phyloP scores from a whole-genome alignment of 2,113 vertebrate genomes.

The Campylomormyrus numenius region DNA sequence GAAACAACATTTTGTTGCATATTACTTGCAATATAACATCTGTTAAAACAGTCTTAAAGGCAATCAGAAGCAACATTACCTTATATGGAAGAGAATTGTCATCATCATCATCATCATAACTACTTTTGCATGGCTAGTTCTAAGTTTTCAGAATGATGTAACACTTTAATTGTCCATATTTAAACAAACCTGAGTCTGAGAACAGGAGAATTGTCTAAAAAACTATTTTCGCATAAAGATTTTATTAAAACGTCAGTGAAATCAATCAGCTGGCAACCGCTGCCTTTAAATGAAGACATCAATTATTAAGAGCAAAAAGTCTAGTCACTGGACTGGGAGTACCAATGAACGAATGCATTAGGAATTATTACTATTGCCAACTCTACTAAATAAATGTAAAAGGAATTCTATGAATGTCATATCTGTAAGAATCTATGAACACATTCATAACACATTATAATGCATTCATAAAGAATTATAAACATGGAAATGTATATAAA shows the following conservation, averaged over 20 bases:
- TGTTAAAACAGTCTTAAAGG: not conserved
- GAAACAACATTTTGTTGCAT: not conserved
- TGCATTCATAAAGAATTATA: not conserved
- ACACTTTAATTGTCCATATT: not conserved
- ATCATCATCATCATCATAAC: not conserved
- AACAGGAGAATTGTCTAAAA: not conserved
- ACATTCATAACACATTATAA: not conserved
- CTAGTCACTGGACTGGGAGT: not conserved
- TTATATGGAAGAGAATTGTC: not conserved
- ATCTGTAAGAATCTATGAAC: not conserved
- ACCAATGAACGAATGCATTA: not conserved
- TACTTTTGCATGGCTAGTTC: not conserved
- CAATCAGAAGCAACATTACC: not conserved
- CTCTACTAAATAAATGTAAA: not conserved
- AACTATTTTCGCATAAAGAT: not conserved
- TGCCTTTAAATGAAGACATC: not conserved
- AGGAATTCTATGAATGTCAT: not conserved
- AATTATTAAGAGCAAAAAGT: not conserved
- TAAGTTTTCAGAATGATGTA: not conserved
- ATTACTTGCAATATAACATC: not conserved
- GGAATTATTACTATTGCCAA: not conserved
- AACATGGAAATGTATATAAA: not conserved
- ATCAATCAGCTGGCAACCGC: not conserved
- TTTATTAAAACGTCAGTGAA: not conserved
- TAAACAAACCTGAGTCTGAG: not conserved